Evolutionary conservation across 2,797 vertebrate species (phyloP).

Genomic region (Sylvilagus floridanus): DNA sequence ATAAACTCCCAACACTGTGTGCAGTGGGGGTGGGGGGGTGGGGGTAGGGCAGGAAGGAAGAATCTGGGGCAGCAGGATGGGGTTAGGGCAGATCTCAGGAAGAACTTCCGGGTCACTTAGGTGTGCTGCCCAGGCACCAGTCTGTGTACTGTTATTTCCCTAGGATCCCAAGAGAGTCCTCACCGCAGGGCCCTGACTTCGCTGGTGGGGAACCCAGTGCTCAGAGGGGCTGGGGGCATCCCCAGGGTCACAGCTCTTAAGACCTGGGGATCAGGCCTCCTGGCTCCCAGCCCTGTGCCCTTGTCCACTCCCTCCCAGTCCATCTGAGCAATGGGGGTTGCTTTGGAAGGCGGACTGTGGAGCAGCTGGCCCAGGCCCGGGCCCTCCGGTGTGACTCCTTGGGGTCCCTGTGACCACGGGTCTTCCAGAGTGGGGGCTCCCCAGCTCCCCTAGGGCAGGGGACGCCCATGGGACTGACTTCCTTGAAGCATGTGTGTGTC

Average conservation of each 20-base stretch:
- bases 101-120: slow-evolving; percentile 22
- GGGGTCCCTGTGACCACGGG: background rate
- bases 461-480: background rate
- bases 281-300: background rate
- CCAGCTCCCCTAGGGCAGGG: background rate
- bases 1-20: background rate
- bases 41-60: background rate
- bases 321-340: too few species aligned
- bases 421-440: background rate
- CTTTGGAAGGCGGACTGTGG: background rate
- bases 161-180: background rate
- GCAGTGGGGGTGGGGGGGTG: too few species aligned
- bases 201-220: background rate
- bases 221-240: background rate
- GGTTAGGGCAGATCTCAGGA: slow-evolving; percentile 39
- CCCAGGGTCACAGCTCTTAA: background rate
- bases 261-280: background rate
- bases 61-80: background rate
- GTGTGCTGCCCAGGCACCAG: background rate
- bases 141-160: background rate
- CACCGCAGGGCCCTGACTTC: background rate
- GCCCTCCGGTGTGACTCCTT: background rate
- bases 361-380: background rate
- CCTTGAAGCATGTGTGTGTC: background rate
- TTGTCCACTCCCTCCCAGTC: too few species aligned